A percentile compares a stretch with the other conserved stretches of the same genome.
phyloP scores from a whole-genome alignment of 2,888 invertebrate genomes.

The Polydrusus cervinus region DNA sequence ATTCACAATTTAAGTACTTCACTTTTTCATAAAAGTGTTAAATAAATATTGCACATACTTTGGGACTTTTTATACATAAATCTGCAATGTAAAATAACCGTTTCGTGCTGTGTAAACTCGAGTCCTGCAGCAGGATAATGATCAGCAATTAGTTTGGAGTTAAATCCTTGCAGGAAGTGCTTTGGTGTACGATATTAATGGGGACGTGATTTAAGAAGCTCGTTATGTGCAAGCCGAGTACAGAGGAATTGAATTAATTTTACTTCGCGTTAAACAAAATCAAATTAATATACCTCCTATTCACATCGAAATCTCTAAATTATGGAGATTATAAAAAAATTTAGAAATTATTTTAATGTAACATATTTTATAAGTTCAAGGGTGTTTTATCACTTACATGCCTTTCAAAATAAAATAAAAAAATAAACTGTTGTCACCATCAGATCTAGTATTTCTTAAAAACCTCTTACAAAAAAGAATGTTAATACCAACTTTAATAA shows the following conservation, averaged over 20 bases:
- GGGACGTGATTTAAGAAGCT: conserved; percentile 31
- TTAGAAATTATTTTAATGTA: too few species aligned
- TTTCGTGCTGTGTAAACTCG: conserved; percentile 39
- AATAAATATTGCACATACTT: conserved; percentile 28
- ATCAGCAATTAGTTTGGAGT: conserved; percentile 43
- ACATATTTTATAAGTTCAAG: too few species aligned
- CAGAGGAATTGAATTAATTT: conserved; percentile 23
- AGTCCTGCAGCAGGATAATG: conserved; percentile 38
- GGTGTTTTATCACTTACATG: too few species aligned
- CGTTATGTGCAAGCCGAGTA: conserved; percentile 16
- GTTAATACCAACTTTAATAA: too few species aligned
- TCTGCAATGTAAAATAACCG: conserved; percentile 41
- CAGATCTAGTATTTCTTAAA: too few species aligned
- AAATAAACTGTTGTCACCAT: too few species aligned
- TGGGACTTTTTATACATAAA: conserved; percentile 31
- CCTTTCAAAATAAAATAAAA: too few species aligned
- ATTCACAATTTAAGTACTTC: conserved; percentile 1
- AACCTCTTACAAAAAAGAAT: too few species aligned
- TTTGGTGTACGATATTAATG: conserved; percentile 30
- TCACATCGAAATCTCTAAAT: background rate
- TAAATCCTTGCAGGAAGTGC: conserved; percentile 40
- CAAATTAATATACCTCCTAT: conserved; percentile 1
- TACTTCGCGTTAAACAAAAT: background rate
- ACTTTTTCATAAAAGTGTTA: conserved; percentile 19
- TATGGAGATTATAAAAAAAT: too few species aligned